These are phyloP conservation scores for Aphelenchoides avenae DNA, from an alignment of 1,140 invertebrate genomes.

Conservation along the genomic window DNA sequence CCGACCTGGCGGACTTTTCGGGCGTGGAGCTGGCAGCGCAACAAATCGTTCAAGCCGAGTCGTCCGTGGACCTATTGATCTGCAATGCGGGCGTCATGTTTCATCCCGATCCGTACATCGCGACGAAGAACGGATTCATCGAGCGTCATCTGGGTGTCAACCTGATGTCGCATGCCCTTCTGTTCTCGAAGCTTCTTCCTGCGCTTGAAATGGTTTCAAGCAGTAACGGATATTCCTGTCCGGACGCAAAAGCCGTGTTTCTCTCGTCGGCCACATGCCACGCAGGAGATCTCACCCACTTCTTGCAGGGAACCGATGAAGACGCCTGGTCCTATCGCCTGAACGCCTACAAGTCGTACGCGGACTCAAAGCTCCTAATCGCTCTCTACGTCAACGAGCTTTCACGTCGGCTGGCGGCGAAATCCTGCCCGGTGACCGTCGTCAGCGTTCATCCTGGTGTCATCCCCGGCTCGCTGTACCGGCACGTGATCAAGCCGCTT, in stretches of 20 bases:
- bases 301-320: slow-evolving; percentile 14
- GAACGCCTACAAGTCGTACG: slow-evolving; percentile 28
- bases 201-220: slow-evolving; percentile 15
- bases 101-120: too few species aligned
- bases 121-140: too few species aligned
- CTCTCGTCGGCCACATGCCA: slow-evolving; percentile 21
- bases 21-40: too few species aligned
- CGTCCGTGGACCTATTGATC: too few species aligned
- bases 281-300: slow-evolving; percentile 11
- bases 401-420: slow-evolving; percentile 7
- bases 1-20: too few species aligned
- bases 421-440: slow-evolving; percentile 6
- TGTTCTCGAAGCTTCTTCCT: slow-evolving; percentile 10
- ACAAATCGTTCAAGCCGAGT: too few species aligned
- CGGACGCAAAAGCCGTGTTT: slow-evolving; percentile 17
- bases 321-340: slow-evolving; percentile 12
- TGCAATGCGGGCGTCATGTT: too few species aligned
- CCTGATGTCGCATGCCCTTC: slow-evolving; percentile 18
- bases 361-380: slow-evolving; percentile 20
- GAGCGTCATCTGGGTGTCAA: slow-evolving; percentile 23
- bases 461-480: slow-evolving; percentile 19
- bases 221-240: neutral
- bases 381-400: slow-evolving; percentile 12
- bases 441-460: slow-evolving; percentile 29
- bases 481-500: slow-evolving; percentile 21